Base-by-base conservation (phyloP, 2,797 vertebrate species). In the Astyanax mexicanus region DNA sequence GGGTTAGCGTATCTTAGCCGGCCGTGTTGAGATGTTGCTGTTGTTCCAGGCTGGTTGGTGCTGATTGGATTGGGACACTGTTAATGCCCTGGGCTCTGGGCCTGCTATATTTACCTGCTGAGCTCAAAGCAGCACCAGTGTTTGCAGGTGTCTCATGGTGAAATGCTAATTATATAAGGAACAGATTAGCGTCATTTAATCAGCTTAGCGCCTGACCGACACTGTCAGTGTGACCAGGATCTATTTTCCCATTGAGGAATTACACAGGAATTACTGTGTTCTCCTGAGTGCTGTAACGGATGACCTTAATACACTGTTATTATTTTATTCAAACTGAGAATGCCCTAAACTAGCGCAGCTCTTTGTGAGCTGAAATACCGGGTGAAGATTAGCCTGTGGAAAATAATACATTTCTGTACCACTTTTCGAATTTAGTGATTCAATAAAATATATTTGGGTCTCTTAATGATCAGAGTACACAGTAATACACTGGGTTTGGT, bases 101-200 rank as follows among this genome's bases (percentile, higher is more conserved):
- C 62, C 13, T 57, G 55, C 25, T 52, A 64, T 64, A 25, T 65
- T 72, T 75, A 37, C 55, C 47, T 19, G 44, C 55, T 55, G 9
- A 25, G 74, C 13, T 37, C 13, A 7, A 23, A 78, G 62, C 29
- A 55, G 65, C 25, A 25, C 15, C 23, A 60, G 42, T 35, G 35
- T 54, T 27, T 13, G 25, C 37, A 58, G 27, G 42, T 69, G 27
- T 68, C 45, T 72, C 32, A 47, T 68, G 64, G 37, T 35, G 60
- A 79, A 72, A 80, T 70, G 35, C 58, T 66, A 69, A 64, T 64
- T 80, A 65, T 25, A 81, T 60, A 70, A 74, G 66, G 17, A 72
- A 54, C 74, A 74, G 66, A 77, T 70, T 76, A 76, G 75, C 60
- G 27, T 23, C 2, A n/a, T 61, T 55, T 74, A 80, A 80, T 74